phyloP scores from a whole-genome alignment of 2,113 vertebrate genomes.

The Phylloscopus trochiloides region DNA sequence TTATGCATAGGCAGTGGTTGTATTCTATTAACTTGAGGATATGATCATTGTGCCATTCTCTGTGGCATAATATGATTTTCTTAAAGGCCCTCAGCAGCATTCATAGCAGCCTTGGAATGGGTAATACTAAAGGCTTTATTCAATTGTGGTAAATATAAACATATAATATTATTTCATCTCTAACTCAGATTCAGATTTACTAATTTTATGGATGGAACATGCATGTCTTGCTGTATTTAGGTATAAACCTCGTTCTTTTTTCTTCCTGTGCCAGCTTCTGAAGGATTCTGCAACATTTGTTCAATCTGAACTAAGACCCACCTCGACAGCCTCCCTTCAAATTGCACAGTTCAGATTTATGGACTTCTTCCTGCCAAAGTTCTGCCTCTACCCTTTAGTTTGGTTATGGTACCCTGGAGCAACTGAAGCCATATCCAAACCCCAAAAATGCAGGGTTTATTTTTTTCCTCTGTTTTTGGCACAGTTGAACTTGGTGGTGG shows the following conservation, averaged over 20 bases:
- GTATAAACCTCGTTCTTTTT: background rate
- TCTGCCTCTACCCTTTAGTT: background rate
- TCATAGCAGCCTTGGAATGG: background rate
- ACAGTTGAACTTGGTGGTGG: background rate
- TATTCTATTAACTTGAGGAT: background rate
- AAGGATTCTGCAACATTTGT: background rate
- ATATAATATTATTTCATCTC: background rate
- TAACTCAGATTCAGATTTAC: background rate
- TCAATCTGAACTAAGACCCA: background rate
- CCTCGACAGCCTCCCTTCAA: background rate
- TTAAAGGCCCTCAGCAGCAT: background rate
- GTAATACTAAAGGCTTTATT: background rate
- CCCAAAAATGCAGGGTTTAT: background rate
- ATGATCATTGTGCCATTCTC: background rate
- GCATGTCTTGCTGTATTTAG: background rate
- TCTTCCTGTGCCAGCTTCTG: background rate
- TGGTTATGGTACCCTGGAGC: background rate
- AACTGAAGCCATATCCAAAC: background rate
- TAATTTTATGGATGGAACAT: background rate
- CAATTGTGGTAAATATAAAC: background rate
- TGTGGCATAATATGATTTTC: constrained; percentile 2
- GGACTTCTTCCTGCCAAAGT: background rate
- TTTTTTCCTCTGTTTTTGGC: background rate
- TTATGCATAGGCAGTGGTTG: background rate
- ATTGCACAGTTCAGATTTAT: background rate